These are phyloP conservation scores for Bibio marci DNA, from an alignment of 2,888 invertebrate genomes.

Conservation along the genomic window DNA sequence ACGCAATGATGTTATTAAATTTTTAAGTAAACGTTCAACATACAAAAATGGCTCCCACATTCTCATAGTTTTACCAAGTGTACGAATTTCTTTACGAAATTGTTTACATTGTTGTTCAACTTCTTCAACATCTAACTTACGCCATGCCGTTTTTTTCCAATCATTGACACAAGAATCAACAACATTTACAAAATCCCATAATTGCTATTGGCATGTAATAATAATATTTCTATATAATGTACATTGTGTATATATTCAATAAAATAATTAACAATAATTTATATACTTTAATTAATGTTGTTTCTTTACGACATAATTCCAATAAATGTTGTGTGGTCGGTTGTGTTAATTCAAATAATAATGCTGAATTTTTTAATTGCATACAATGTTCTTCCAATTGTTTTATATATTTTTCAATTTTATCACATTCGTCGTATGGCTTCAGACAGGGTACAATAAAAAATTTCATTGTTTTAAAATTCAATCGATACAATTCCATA, in stretches of 20 bases:
- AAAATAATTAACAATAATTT: not conserved
- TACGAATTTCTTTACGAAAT: constrained; percentile 70
- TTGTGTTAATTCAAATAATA: constrained; percentile 68
- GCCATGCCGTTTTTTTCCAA: constrained; percentile 91
- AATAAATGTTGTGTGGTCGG: constrained; percentile 72
- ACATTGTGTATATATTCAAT: not conserved
- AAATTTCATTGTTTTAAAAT: constrained; percentile 41
- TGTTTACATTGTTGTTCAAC: constrained; percentile 94
- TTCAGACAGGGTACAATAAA: constrained; percentile 47
- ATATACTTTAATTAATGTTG: constrained; percentile 52
- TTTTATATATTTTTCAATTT: constrained; percentile 43
- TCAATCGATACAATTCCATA: constrained; percentile 57
- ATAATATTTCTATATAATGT: not conserved
- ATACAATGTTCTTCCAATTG: constrained; percentile 50
- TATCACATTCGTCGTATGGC: constrained; percentile 53
- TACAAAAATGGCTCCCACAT: constrained; percentile 61
- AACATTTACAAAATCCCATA: constrained; percentile 85
- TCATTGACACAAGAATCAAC: constrained; percentile 70
- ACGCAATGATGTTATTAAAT: constrained; percentile 81
- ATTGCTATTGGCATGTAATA: constrained; percentile 33
- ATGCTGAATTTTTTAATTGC: constrained; percentile 54
- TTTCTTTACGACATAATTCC: constrained; percentile 56
- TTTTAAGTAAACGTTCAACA: constrained; percentile 70
- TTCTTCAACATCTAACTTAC: constrained; percentile 81
- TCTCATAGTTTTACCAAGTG: constrained; percentile 69